Conservation (phyloP, 2,797 vertebrate genomes). For the Onychomys arenicola region DNA sequence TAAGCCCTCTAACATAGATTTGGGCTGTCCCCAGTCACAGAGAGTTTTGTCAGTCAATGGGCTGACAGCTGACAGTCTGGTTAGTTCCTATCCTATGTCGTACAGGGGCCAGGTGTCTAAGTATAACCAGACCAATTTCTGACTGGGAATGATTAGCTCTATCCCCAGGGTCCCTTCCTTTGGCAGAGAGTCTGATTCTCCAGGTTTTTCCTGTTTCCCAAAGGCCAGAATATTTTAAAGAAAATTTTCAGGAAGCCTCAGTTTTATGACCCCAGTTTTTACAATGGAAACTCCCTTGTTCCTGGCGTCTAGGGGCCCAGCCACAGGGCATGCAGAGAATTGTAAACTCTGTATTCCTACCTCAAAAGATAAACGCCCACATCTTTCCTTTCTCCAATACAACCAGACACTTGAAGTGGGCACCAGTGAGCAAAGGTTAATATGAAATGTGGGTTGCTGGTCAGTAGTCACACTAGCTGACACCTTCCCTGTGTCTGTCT, state of each 20-base stretch:
- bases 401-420: background rate
- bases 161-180: too few relatives aligned
- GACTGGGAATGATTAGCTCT: background rate
- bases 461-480: background rate
- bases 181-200: background rate
- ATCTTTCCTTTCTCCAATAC: background rate
- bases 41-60: too few relatives aligned
- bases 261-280: background rate
- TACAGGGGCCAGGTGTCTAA: too few relatives aligned
- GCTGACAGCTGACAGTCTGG: background rate
- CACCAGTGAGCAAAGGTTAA: background rate
- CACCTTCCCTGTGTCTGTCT: background rate
- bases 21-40: background rate
- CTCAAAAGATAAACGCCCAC: background rate
- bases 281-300: background rate
- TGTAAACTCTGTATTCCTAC: background rate
- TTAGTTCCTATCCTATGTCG: background rate
- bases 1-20: background rate
- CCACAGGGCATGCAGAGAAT: background rate
- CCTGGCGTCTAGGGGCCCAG: background rate
- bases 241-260: background rate
- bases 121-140: background rate
- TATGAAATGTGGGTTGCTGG: too few relatives aligned
- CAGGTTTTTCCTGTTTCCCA: background rate
- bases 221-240: background rate